Conservation (phyloP, 2,113 vertebrate species). For the Hypanus sabinus region DNA sequence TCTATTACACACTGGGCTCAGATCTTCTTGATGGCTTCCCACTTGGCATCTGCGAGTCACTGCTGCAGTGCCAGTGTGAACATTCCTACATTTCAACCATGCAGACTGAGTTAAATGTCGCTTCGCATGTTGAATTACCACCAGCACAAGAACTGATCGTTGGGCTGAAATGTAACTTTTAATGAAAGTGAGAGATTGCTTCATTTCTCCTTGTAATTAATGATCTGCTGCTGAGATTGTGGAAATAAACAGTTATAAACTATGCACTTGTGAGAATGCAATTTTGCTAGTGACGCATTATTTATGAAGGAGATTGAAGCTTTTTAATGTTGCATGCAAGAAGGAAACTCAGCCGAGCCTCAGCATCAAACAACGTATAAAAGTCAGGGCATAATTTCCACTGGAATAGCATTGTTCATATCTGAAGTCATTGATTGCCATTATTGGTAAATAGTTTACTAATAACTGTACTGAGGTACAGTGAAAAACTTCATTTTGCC, state of each 20-base stretch:
- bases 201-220: neutral
- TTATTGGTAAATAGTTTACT: neutral
- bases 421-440: neutral
- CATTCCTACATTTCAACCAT: neutral
- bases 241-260: neutral
- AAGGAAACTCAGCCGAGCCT: neutral
- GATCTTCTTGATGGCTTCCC: neutral
- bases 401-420: too few relatives aligned
- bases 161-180: neutral
- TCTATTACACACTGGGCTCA: neutral
- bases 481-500: too few relatives aligned
- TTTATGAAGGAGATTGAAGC: neutral
- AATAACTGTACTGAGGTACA: too few relatives aligned
- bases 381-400: neutral
- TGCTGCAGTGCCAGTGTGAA: neutral
- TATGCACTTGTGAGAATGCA: neutral
- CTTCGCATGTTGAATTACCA: neutral
- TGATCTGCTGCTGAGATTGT: neutral
- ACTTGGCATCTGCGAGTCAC: neutral
- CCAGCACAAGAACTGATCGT: neutral
- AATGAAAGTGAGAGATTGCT: constrained; percentile 8
- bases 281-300: neutral
- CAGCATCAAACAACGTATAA: neutral
- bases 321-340: neutral
- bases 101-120: neutral